Percentiles rank a stretch among this genome's conserved stretches.
These are phyloP conservation scores for Chromis chromis DNA, from an alignment of 2,797 vertebrate species.

Conservation along the genomic window DNA sequence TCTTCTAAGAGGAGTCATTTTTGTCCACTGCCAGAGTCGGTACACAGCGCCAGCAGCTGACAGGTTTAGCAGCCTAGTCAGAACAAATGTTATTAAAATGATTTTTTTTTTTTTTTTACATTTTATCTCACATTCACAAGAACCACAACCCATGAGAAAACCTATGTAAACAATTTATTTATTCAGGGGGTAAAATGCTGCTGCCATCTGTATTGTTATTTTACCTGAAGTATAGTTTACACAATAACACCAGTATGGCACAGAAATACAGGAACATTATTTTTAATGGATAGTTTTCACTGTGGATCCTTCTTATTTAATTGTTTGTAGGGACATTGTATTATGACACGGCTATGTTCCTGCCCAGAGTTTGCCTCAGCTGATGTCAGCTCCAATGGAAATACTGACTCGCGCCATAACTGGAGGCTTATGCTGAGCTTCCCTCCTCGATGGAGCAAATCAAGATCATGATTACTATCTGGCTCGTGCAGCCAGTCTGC, in stretches of 20 bases:
- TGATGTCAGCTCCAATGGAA: slow-evolving; percentile 69
- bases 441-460: slow-evolving; percentile 75
- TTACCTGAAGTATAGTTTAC: background rate
- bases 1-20: slow-evolving; percentile 15
- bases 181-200: background rate
- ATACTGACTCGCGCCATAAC: slow-evolving; percentile 66
- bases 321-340: background rate
- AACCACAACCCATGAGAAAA: background rate
- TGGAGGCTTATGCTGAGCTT: slow-evolving; percentile 64
- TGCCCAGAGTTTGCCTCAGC: slow-evolving; percentile 33
- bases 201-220: background rate
- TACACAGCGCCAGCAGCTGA: slow-evolving; percentile 18
- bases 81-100: slow-evolving; percentile 18
- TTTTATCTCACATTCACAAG: slow-evolving; percentile 8
- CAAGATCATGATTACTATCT: slow-evolving; percentile 81
- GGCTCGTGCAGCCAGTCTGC: slow-evolving; percentile 71
- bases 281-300: background rate
- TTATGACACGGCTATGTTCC: slow-evolving; percentile 13
- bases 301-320: background rate
- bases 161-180: background rate
- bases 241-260: background rate
- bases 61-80: slow-evolving; percentile 12
- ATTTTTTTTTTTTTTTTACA: background rate
- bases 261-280: background rate
- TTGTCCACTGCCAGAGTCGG: slow-evolving; percentile 12